Evolutionary conservation across 1,140 invertebrate genomes (phyloP), one percentile per base, ranked within the genome.

Genomic region (Rhyacophila brunnea): DNA sequence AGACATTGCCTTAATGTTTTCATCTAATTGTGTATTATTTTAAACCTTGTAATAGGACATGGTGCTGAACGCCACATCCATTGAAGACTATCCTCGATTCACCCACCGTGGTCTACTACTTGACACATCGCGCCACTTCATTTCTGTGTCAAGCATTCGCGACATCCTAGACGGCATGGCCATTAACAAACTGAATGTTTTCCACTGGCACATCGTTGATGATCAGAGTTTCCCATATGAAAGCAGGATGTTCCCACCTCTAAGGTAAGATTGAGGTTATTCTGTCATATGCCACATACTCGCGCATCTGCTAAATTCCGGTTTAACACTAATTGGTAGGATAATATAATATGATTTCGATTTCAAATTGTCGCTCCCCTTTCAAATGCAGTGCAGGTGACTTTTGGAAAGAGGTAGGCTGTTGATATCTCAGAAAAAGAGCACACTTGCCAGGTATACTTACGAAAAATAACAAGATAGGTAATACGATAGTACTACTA

Each of bases 201-300:
- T 97, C 56, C 94, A 96, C 71, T 97, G 94, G 94, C 94, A 97
- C 71, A 90, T 97, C 17, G 87, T 91, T 0, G 95, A 97, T 71
- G 92, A 95, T 70, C 88, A 92, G 62, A 89, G 91, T 63, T 97
- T 96, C 73, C 93, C 95, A 0, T 96, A 91, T 70, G 77, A 87
- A 51, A 95, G 91, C 66, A 71, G 68, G 46, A 77, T 67, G 34
- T 96, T 87, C 77, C 93, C 93, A 1, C 74, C 84, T 46, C 68
- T 92, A 13, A 89, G 85, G 86, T 87, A 68, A 66, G 50, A 53
- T 35, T n/a, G 51, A 40, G 7, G 2, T 13, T 1, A 15, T 15
- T 43, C 7, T 9, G 1, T 14, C 42, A 43, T 7, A 35, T 35
- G 34, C n/a, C 34, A n/a, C n/a, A n/a, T n/a, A n/a, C n/a, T n/a